Evolutionary conservation across 23 tunicate genomes (phyloP).

Genomic region (Clavelina lepadiformis): DNA sequence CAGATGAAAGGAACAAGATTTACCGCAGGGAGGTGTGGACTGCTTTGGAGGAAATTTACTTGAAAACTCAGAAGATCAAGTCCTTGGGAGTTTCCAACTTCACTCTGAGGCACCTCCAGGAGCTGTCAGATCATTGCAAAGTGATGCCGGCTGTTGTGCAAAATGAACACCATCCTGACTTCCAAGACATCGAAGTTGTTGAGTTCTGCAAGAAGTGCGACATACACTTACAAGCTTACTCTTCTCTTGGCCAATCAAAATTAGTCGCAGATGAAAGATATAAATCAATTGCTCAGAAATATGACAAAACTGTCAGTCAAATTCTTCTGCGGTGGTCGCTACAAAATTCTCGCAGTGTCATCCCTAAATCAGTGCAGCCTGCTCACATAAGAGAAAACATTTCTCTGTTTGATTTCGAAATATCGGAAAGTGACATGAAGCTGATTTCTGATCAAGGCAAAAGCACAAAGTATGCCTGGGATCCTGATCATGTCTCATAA

Average conservation of each 20-base stretch:
- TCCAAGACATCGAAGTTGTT: slow-evolving; percentile 22
- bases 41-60: slow-evolving; percentile 37
- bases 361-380: slow-evolving; percentile 59
- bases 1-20: slow-evolving; percentile 26
- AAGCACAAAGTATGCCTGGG: slow-evolving; percentile 68
- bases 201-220: slow-evolving; percentile 32
- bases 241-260: slow-evolving; percentile 50
- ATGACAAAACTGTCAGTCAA: slow-evolving; percentile 42
- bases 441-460: slow-evolving; percentile 15
- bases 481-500: slow-evolving; percentile 36
- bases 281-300: slow-evolving; percentile 14
- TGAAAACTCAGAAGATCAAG: slow-evolving; percentile 27
- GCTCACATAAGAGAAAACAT: slow-evolving; percentile 50
- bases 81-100: slow-evolving; percentile 73
- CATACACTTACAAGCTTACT: slow-evolving; percentile 76
- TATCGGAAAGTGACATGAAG: slow-evolving; percentile 36
- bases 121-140: slow-evolving; percentile 24
- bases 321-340: slow-evolving; percentile 61
- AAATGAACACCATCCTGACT: slow-evolving; percentile 81
- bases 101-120: slow-evolving; percentile 37
- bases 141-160: slow-evolving; percentile 70
- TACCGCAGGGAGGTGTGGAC: slow-evolving; percentile 52
- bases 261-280: slow-evolving; percentile 42
- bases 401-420: slow-evolving; percentile 41
- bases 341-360: slow-evolving; percentile 62